Evolutionary conservation across 1,140 invertebrate species (phyloP).

Genomic region (Amphibalanus amphitrite): DNA sequence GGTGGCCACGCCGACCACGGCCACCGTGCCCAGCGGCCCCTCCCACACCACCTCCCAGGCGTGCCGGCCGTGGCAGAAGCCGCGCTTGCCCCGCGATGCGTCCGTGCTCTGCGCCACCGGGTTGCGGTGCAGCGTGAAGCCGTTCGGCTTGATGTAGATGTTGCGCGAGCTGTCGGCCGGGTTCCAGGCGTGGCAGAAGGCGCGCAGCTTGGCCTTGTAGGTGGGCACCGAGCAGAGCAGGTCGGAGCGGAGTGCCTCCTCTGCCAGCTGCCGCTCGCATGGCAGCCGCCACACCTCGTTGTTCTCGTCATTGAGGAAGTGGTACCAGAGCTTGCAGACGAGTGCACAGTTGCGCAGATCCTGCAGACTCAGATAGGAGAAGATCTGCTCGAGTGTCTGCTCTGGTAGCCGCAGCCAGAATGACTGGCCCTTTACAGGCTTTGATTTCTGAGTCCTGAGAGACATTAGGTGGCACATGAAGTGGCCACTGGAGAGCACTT

Average conservation of each 20-base stretch:
- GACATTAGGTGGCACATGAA: no score
- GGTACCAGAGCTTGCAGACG: constrained; percentile 87
- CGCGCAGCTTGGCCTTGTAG: constrained; percentile 85
- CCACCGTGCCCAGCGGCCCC: constrained; percentile 88
- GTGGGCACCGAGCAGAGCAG: constrained; percentile 71
- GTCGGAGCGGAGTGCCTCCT: constrained; percentile 73
- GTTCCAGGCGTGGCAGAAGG: constrained; percentile 92
- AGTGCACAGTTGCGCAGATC: constrained; percentile 75
- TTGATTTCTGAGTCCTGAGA: no score
- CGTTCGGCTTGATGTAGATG: constrained; percentile 91
- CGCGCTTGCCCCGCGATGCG: constrained; percentile 80
- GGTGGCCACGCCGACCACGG: constrained; percentile 86
- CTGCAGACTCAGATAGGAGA: constrained; percentile 73
- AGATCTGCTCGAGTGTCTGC: constrained; percentile 78
- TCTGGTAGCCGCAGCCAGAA: constrained; percentile 31
- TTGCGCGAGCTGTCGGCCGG: constrained; percentile 91
- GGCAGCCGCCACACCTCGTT: constrained; percentile 88
- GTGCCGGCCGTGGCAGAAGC: constrained; percentile 81
- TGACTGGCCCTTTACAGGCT: no score
- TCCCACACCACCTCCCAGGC: constrained; percentile 99
- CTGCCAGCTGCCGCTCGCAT: constrained; percentile 66
- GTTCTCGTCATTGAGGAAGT: constrained; percentile 78
- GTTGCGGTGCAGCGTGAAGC: constrained; percentile 92
- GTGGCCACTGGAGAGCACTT: no score
- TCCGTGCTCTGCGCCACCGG: constrained; percentile 98